A percentile compares a stretch with the other conserved stretches of the same genome.
Evolutionary conservation across 2,888 invertebrate species (phyloP).

Genomic region (Atethmia centrago): DNA sequence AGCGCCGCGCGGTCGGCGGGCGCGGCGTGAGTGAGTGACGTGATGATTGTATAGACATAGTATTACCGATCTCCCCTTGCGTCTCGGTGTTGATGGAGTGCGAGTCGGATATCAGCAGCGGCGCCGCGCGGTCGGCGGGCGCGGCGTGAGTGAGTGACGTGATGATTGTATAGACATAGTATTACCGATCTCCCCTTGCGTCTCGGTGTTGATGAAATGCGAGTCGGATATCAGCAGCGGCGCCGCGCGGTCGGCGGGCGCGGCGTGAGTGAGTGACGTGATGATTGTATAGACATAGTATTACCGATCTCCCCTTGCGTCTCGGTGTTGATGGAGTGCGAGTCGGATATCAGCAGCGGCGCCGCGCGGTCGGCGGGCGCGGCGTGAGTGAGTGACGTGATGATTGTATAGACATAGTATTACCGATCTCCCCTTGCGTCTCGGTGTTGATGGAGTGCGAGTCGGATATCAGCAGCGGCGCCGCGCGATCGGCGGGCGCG

Average conservation of each 20-base stretch:
- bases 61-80: slow-evolving; percentile 78
- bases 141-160: too few species aligned
- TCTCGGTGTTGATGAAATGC: slow-evolving; percentile 87
- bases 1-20: slow-evolving; percentile 7
- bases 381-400: too few species aligned
- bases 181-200: slow-evolving; percentile 78
- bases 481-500: neutral
- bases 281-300: too few species aligned
- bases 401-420: too few species aligned
- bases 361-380: neutral
- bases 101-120: slow-evolving; percentile 69
- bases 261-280: too few species aligned
- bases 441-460: slow-evolving; percentile 88
- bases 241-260: neutral
- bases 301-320: slow-evolving; percentile 78
- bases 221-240: slow-evolving; percentile 69
- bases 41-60: too few species aligned
- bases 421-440: slow-evolving; percentile 78
- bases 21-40: too few species aligned
- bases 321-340: slow-evolving; percentile 88
- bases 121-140: neutral
- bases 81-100: slow-evolving; percentile 87
- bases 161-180: too few species aligned
- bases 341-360: slow-evolving; percentile 67
- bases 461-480: slow-evolving; percentile 68